Evolutionary conservation across 64 coral and sea anemone species (phyloP), one percentile per base, ranked within the genome.

Genomic region (Hydrozoanthus tunicans): DNA sequence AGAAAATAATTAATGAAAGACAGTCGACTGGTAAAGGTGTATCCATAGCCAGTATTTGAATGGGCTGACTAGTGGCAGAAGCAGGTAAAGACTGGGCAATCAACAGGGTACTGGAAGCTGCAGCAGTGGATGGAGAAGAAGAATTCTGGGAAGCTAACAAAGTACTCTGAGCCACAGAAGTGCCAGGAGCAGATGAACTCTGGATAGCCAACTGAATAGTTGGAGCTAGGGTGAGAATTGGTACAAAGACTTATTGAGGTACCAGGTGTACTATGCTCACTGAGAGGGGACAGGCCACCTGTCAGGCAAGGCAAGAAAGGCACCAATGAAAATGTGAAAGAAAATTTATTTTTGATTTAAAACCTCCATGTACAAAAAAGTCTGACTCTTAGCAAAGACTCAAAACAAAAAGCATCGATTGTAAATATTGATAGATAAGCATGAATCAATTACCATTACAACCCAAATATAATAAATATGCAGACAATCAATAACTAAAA

Each of bases 31-130:
- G 71, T 74, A 74, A 74, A 74, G 72, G 26, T 75, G 6, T 43
- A 75, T 51, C 72, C 72, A 75, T 75, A 75, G 72, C 72, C 72
- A 51, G 72, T 10, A 11, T 75, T 75, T 75, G 26, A 75, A 75
- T 27, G 25, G 72, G 20, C 9, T 75, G 72, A 75, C 72, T 75
- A 75, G 72, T 75, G 25, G 26, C 72, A 75, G 72, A 75, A 75
- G 72, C 72, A 75, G 72, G 9, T 75, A 6, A 75, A 75, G 72
- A 27, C 24, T 75, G 72, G 72, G 72, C 25, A 75, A 51, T 51
- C 25, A 75, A 75, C 72, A 52, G 72, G 72, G 72, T 75, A 75
- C 72, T 75, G 72, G 72, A 75, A 75, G 25, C 72, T 75, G 20
- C 5, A 75, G 72, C 26, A 75, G 72, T 75, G 77, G 77, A 79